These are phyloP conservation scores for Melolontha melolontha DNA, from an alignment of 2,888 invertebrate genomes.

Conservation along the genomic window DNA sequence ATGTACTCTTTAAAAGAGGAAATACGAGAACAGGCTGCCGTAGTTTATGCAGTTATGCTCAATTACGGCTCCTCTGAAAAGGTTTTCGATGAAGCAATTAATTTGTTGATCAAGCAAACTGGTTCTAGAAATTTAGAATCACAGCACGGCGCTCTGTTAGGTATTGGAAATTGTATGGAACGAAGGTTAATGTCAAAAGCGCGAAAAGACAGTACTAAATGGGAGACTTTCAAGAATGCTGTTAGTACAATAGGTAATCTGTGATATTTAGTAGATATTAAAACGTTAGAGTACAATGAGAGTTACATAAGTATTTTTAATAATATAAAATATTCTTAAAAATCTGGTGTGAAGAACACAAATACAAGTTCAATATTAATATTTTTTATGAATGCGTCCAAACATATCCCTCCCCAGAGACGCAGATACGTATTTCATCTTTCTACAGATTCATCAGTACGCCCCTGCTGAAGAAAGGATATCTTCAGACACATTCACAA, in stretches of 20 bases:
- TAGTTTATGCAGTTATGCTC: constrained; percentile 80
- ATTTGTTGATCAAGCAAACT: constrained; percentile 69
- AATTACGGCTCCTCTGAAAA: constrained; percentile 67
- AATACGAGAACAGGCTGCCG: constrained; percentile 78
- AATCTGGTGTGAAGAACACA: too few relatives aligned
- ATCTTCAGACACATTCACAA: too few relatives aligned
- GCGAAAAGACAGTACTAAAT: constrained; percentile 65
- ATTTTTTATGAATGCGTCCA: too few relatives aligned
- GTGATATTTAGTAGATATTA: constrained; percentile 15
- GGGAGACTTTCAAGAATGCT: constrained; percentile 72
- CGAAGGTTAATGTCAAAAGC: constrained; percentile 70
- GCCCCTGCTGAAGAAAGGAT: too few relatives aligned
- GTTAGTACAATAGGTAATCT: constrained; percentile 57
- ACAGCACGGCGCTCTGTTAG: constrained; percentile 83
- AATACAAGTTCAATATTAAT: too few relatives aligned
- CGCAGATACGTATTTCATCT: too few relatives aligned
- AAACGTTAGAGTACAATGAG: too few relatives aligned
- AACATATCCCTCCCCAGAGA: too few relatives aligned
- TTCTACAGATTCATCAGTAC: too few relatives aligned
- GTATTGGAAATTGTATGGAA: constrained; percentile 79
- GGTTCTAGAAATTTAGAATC: constrained; percentile 75
- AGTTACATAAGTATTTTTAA: too few relatives aligned
- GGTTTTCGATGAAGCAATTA: constrained; percentile 70
- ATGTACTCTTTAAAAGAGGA: constrained; percentile 81
- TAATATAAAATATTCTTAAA: too few relatives aligned